Evolutionary conservation across 2,113 vertebrate genomes (phyloP).

Genomic region (Prochilodus magdalenae): DNA sequence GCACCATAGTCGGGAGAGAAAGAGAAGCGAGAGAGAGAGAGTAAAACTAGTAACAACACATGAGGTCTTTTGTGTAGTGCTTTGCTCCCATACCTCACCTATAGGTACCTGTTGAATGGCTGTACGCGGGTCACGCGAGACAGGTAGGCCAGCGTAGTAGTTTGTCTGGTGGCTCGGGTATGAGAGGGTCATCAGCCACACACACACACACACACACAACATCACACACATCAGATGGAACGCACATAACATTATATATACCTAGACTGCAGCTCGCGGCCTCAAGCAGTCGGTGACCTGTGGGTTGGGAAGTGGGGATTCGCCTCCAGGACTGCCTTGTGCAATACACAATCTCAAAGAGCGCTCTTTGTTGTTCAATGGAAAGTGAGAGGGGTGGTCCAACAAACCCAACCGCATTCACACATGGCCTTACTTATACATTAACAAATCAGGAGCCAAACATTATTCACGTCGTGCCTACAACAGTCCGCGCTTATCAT

Average conservation of each 20-base stretch:
- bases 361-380: constrained; percentile 52
- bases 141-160: constrained; percentile 33
- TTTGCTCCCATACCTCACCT: constrained; percentile 47
- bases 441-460: constrained; percentile 29
- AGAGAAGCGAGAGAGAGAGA: too few species aligned
- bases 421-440: constrained; percentile 43
- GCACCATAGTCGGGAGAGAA: too few species aligned
- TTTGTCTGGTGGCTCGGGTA: too few species aligned
- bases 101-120: constrained; percentile 66
- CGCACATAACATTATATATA: constrained; percentile 21
- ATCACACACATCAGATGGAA: constrained; percentile 25
- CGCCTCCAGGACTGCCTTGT: constrained; percentile 43
- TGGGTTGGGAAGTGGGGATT: constrained; percentile 35
- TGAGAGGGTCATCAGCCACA: not conserved
- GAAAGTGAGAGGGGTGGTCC: constrained; percentile 6
- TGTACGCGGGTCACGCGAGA: constrained; percentile 40
- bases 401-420: constrained; percentile 39
- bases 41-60: constrained; percentile 64
- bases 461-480: constrained; percentile 33
- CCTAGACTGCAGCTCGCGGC: constrained; percentile 11
- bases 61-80: constrained; percentile 73
- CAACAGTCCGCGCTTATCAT: too few species aligned
- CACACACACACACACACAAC: not conserved
- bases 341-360: constrained; percentile 55
- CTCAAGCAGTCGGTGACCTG: constrained; percentile 15